Conservation (phyloP, 1,140 invertebrate genomes). For the Drosophila dunni region DNA sequence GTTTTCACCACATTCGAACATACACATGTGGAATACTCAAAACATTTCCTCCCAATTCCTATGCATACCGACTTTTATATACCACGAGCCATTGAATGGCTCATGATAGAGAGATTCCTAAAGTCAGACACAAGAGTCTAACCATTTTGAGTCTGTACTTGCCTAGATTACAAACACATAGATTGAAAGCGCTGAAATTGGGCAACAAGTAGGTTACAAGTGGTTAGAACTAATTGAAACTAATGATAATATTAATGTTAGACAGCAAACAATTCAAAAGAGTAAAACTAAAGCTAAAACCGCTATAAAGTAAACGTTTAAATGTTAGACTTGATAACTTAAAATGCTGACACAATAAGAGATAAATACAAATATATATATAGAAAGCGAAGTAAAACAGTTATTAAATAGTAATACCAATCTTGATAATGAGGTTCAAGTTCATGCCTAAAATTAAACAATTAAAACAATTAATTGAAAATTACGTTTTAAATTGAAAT, state of each 20-base stretch:
- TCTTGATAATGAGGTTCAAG: conserved; percentile 25
- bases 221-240: conserved; percentile 26
- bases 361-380: conserved; percentile 25
- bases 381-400: background rate
- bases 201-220: conserved; percentile 31
- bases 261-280: conserved; percentile 9
- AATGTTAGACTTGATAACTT: conserved; percentile 40
- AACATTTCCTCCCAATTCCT: background rate
- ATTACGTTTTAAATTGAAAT: conserved; percentile 55
- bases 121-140: conserved; percentile 34
- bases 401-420: conserved; percentile 19
- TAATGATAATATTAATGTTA: conserved; percentile 19
- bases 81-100: conserved; percentile 28
- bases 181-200: conserved; percentile 19
- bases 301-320: conserved; percentile 37
- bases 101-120: conserved; percentile 30
- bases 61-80: conserved; percentile 40
- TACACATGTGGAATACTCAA: conserved; percentile 47
- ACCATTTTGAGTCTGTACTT: conserved; percentile 36
- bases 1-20: conserved; percentile 1
- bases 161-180: conserved; percentile 1
- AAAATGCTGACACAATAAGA: conserved; percentile 17
- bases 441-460: conserved; percentile 45
- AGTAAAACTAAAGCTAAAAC: conserved; percentile 14
- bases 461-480: conserved; percentile 53